Percentiles rank a stretch among this genome's conserved stretches.
Conservation (phyloP, 2,888 invertebrate genomes). For the Tillus elongatus region DNA sequence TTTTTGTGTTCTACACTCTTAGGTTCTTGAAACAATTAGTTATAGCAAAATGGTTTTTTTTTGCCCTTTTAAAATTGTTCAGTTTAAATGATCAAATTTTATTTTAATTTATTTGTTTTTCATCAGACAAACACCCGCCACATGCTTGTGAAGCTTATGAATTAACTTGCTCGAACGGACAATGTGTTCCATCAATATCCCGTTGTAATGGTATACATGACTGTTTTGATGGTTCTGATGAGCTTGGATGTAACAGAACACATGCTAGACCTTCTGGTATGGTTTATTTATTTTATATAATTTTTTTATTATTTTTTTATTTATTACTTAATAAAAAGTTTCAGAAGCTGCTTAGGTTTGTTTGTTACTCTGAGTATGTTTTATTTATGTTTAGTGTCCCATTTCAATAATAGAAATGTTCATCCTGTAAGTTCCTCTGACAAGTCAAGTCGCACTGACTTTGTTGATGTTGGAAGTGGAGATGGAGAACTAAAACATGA, state of each 20-base stretch:
- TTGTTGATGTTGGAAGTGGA: slow-evolving; percentile 21
- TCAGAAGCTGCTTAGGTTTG: slow-evolving; percentile 4
- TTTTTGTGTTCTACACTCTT: no score
- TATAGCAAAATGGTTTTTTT: no score
- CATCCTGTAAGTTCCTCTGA: no score
- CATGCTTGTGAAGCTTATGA: slow-evolving; percentile 35
- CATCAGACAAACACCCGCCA: slow-evolving; percentile 28
- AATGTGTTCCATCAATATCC: slow-evolving; percentile 38
- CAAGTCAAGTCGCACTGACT: no score
- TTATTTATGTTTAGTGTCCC: background rate
- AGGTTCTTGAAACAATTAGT: no score
- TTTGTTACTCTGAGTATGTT: background rate
- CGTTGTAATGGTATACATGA: slow-evolving; percentile 51
- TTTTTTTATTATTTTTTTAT: slow-evolving; percentile 19
- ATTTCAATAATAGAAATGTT: background rate
- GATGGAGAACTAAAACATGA: slow-evolving; percentile 24
- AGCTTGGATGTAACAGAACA: slow-evolving; percentile 38
- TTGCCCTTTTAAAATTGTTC: no score
- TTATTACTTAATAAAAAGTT: slow-evolving; percentile 6
- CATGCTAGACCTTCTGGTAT: slow-evolving; percentile 21
- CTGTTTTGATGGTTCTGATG: slow-evolving; percentile 54
- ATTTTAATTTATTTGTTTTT: no score
- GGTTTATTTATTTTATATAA: slow-evolving; percentile 19
- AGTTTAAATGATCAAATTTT: no score
- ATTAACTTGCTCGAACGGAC: slow-evolving; percentile 43